Evolutionary conservation across 2,888 invertebrate species (phyloP), one percentile per base, ranked within the genome.

Genomic region (Dermolepida albohirtum): DNA sequence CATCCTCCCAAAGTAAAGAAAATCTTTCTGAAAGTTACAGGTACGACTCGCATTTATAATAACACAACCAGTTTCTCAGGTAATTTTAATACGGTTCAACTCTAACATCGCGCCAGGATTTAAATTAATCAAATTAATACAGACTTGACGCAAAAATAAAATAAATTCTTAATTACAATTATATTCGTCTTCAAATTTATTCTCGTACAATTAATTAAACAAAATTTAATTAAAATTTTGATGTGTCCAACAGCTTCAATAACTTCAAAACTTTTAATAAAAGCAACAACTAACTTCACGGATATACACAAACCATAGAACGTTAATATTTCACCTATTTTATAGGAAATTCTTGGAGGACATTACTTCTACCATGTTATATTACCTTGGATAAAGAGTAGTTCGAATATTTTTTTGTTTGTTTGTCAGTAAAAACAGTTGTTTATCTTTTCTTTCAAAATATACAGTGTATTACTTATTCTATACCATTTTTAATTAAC

Each of bases 1-100:
- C 88, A 88, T 80, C 89, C 89, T 40, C 87, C 88, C 14, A 83
- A 87, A 79, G 87, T 88, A 70, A 87, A 87, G 78, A 85, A 85
- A 77, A 86, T 88, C 77, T 85, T 85, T 76, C 85, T 89, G 64
- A 84, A 86, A 79, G 86, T 89, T 73, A 88, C 86, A 74, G 80
- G 80, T 80, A 70, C 67, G 75, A 72, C 51, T n/a, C 57, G 12
- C 43, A 43, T 57, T 44, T 43, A 44, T 57, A 57, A 57, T 57
- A 57, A 27, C 44, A 57, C 29, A 22, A 12, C 40, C 41, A 34
- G 22, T 34, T 34, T 34, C 4, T 34, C 10, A 34, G 34, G 22
- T 22, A 22, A 22, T 43, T 14, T 11, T 11, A 5, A 5, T 14
- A 5, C 5, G n/a, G 5, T 43, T 6, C 43, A 11, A n/a, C 1